These are phyloP conservation scores for Reticulitermes lucifugus DNA, from an alignment of 2,888 invertebrate species.

Conservation along the genomic window DNA sequence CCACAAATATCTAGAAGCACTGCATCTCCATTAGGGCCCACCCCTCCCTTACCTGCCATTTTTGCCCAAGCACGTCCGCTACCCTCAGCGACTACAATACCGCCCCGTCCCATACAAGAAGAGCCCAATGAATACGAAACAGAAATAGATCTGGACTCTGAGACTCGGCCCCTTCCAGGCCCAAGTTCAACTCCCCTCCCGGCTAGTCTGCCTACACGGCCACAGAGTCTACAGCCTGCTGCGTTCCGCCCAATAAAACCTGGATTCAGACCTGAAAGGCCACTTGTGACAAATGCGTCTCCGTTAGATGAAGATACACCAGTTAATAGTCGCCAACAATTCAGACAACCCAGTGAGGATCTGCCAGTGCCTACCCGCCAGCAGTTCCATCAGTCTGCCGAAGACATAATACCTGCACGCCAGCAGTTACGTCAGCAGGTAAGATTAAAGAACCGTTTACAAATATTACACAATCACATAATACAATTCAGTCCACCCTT, in stretches of 20 bases:
- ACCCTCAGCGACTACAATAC: conserved; percentile 59
- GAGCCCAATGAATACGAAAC: conserved; percentile 68
- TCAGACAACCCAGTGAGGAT: conserved; percentile 34
- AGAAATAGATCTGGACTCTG: conserved; percentile 67
- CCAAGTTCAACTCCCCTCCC: conserved; percentile 59
- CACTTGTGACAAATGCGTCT: conserved; percentile 7
- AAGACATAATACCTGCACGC: conserved; percentile 4
- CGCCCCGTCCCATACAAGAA: conserved; percentile 61
- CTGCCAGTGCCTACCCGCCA: not conserved
- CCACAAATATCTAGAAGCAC: conserved; percentile 15
- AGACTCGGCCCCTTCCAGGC: conserved; percentile 58
- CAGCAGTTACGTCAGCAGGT: conserved; percentile 49
- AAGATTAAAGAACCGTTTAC: too few relatives aligned
- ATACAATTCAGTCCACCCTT: too few relatives aligned
- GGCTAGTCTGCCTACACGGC: conserved; percentile 44
- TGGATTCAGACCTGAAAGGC: conserved; percentile 48
- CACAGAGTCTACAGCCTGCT: conserved; percentile 41
- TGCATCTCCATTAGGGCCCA: conserved; percentile 14
- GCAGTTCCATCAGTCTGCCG: not conserved
- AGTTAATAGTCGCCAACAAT: conserved; percentile 45
- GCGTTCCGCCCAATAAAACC: conserved; percentile 46
- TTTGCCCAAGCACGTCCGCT: conserved; percentile 51
- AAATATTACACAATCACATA: too few relatives aligned
- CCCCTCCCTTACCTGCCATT: conserved; percentile 30
- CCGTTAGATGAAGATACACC: conserved; percentile 27